Base-by-base conservation (phyloP, 2,797 vertebrate genomes). In the Cetoscarus ocellatus region DNA sequence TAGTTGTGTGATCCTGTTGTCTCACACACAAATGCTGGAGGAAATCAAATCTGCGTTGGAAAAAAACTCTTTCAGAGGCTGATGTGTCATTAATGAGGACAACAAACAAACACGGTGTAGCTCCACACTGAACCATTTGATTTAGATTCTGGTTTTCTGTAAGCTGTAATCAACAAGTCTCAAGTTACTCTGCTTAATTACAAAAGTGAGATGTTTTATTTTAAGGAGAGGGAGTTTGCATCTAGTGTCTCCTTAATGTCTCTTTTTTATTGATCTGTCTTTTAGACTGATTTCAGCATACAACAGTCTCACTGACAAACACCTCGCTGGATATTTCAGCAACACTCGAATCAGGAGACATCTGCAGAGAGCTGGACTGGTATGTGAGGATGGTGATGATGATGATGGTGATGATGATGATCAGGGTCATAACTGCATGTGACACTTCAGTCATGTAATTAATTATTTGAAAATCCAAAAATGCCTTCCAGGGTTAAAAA, bases 271-370 rank as follows among this genome's bases (percentile, higher is more conserved):
- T 19, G 34, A 10, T 82, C 77, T 59, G 75, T 63, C 73, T 68
- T 91, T 57, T 84, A 99, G 98, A 59, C 92, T 94, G 8, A 90
- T 98, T 63, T 91, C 93, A 18, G 88, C 91, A 39, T 99, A 99
- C 83, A 99, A 98, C 79, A 99, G 97, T 63, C 96, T 99, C 11
- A 97, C 94, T 0, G 98, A 99, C 93, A 97, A 96, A 92, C 97
- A 99, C 79, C 91, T 99, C 40, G 85, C 86, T 3, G 96, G 95
- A 36, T 99, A 99, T 84, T 99, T 99, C 92, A 98, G 94, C 92
- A 99, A 95, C 72, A 85, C 88, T 19, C 93, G 96, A 69, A 98
- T 99, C 88, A 94, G 96, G 74, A 90, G 89, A 67, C 98, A 99
- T 73, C 95, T 99, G 38, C 94, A 95, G 67, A 96, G 94, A 94